Base-by-base conservation (phyloP, 1,140 invertebrate genomes). In the Zaprionus inermis region DNA sequence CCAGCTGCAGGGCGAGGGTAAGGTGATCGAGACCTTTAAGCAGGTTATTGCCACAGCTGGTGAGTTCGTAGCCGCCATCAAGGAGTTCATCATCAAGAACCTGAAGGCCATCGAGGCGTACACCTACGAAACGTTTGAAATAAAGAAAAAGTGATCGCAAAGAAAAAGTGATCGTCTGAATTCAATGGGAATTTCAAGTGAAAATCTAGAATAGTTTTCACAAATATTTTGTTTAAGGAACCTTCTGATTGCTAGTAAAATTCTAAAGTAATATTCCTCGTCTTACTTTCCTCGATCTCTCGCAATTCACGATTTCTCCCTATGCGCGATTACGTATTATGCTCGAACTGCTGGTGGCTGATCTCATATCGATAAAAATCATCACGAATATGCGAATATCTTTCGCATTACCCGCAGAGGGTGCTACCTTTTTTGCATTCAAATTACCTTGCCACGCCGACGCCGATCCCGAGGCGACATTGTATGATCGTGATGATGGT, bases 1-100 rank as follows among this genome's bases (percentile, higher is more conserved):
- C 0, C 38, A 54, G 18, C 44, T 89, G 18, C 61, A 88, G 74
- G 84, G 84, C 10, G 77, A 89, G 57, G 73, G 68, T 16, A 54
- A 70, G 18, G 54, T 88, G 32, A 89, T 88, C 7, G 84, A 88
- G 32, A 38, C 59, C 12, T 88, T 89, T n/a, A 57, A 84, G 41
- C 44, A 78, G n/a, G 14, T 89, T 0, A 52, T 88, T 6, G 11
- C 54, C 20, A 38, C 67, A 7, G 84, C 84, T 7, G 54, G 22
- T 6, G 84, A 84, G n/a, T 88, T 76, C 30, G 63, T 89, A 44
- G 55, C 71, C 1, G 80, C 80, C 55, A 46, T 88, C 28, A 84
- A 81, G 65, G 78, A 84, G 61, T 84, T 88, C 30, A 14, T 76
- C n/a, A 72, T 88, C 3, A 72, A 63, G 9, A 88, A 88, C n/a